These are phyloP conservation scores for Neoaliturus tenellus DNA, from an alignment of 2,888 invertebrate species.

Conservation along the genomic window DNA sequence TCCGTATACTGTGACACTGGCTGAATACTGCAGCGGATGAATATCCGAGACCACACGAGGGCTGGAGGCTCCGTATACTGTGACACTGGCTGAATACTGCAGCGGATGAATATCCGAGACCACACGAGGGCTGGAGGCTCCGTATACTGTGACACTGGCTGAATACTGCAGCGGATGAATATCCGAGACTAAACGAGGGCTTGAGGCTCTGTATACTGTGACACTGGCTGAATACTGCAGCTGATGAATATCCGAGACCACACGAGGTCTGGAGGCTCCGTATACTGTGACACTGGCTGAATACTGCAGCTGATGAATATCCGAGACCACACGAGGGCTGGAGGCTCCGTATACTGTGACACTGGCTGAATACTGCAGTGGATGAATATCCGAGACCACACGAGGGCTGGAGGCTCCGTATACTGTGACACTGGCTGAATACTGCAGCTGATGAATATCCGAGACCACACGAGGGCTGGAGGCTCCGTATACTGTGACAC, in stretches of 20 bases:
- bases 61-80: background rate
- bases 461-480: background rate
- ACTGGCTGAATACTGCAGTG: no score
- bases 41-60: no score
- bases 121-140: no score
- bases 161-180: no score
- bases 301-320: no score
- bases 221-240: background rate
- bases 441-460: constrained; percentile 12
- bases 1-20: no score
- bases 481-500: background rate
- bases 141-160: background rate
- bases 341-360: background rate
- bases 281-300: background rate
- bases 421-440: background rate
- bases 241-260: no score
- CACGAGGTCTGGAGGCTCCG: background rate
- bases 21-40: no score
- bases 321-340: no score
- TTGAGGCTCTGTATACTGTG: no score
- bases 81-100: background rate
- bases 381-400: no score
- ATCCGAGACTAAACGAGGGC: background rate
- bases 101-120: background rate
- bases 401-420: background rate